Conservation (phyloP, 2,113 vertebrate species). For the Andinoacara biseriatus region DNA sequence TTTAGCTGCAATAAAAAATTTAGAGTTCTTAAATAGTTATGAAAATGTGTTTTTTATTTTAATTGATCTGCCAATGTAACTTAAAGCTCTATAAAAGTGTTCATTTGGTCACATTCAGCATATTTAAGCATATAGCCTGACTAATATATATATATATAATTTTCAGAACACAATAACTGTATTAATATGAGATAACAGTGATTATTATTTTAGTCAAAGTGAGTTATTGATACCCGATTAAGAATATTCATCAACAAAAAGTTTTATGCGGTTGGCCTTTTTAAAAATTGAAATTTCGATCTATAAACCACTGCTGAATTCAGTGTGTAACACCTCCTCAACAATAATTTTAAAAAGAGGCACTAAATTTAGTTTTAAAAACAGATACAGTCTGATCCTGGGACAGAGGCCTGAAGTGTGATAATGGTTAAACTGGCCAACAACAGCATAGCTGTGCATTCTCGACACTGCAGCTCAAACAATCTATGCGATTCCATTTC, state of each 20-base stretch:
- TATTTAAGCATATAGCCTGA: background rate
- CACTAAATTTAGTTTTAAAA: background rate
- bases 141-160: background rate
- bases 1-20: background rate
- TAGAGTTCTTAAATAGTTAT: background rate
- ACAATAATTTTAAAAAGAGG: fast-evolving
- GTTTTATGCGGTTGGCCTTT: background rate
- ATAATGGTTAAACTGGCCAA: background rate
- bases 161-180: background rate
- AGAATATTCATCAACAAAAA: background rate
- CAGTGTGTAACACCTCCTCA: background rate
- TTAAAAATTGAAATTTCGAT: background rate
- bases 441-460: background rate
- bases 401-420: background rate
- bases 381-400: background rate
- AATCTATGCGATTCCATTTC: fast-evolving
- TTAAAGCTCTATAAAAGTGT: background rate
- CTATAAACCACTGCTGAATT: too few species aligned
- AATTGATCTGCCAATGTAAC: fast-evolving
- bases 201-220: background rate
- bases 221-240: background rate
- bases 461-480: background rate
- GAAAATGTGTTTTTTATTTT: background rate
- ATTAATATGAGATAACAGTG: background rate
- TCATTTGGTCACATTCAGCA: background rate